phyloP scores from a whole-genome alignment of 1,140 invertebrate genomes.

The Trichoplusia ni region DNA sequence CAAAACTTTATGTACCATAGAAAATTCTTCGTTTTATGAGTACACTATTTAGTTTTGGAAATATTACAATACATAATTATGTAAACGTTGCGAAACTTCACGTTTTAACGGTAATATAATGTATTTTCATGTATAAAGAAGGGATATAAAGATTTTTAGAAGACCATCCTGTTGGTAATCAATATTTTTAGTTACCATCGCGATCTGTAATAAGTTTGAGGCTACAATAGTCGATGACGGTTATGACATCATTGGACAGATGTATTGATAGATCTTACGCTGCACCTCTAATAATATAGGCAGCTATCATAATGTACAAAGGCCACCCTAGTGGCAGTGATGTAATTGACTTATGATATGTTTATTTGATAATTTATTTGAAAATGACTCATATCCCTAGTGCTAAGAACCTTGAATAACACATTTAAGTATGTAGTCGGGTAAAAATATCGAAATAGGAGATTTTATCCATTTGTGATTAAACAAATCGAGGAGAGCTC shows the following conservation, averaged over 20 bases:
- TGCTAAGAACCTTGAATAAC: too few species aligned
- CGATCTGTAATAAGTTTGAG: constrained; percentile 25
- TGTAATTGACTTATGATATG: constrained; percentile 37
- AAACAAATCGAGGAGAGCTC: too few species aligned
- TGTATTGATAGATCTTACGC: constrained; percentile 47
- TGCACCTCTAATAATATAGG: constrained; percentile 49
- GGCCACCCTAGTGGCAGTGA: constrained; percentile 32
- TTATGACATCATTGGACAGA: constrained; percentile 55
- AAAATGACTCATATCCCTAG: not conserved
- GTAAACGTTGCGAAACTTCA: not conserved
- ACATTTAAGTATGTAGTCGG: too few species aligned
- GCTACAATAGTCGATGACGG: constrained; percentile 23
- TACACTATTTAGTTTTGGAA: constrained; percentile 25
- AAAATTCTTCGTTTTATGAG: constrained; percentile 48
- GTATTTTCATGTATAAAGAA: too few species aligned
- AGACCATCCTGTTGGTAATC: constrained; percentile 11
- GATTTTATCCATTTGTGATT: too few species aligned
- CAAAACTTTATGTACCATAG: constrained; percentile 62
- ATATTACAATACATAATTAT: constrained; percentile 20
- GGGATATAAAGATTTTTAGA: not conserved
- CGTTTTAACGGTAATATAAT: not conserved
- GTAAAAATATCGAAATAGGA: too few species aligned
- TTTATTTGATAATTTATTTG: constrained; percentile 4
- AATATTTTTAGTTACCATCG: constrained; percentile 31
- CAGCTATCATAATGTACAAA: constrained; percentile 35